A percentile compares a stretch with the other conserved stretches of the same genome.
Conservation (phyloP, 2,888 invertebrate species). For the Drosophila merina region DNA sequence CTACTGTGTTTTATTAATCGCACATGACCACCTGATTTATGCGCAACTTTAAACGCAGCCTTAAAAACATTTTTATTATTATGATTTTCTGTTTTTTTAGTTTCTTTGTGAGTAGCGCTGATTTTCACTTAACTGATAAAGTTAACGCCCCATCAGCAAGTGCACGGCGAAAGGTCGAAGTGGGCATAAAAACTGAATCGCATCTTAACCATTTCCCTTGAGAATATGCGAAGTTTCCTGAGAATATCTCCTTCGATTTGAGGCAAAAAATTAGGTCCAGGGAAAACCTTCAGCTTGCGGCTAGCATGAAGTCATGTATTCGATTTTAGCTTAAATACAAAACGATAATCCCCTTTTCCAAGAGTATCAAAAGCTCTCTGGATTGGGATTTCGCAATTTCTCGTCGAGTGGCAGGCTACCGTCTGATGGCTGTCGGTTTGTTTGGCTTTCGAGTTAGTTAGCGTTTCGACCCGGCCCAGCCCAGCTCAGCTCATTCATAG, state of each 20-base stretch:
- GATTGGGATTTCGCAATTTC: constrained; percentile 53
- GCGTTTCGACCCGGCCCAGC: constrained; percentile 36
- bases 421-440: constrained; percentile 79
- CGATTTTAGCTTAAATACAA: not conserved
- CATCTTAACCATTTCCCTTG: not conserved
- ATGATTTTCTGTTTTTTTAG: constrained; percentile 46
- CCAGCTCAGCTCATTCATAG: constrained; percentile 33
- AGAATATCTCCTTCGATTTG: not conserved
- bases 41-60: constrained; percentile 67
- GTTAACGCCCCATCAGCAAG: constrained; percentile 55
- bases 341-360: not conserved
- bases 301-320: not conserved
- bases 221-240: constrained; percentile 3
- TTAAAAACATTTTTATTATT: constrained; percentile 77
- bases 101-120: constrained; percentile 41
- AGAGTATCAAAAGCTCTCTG: constrained; percentile 36
- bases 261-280: not conserved
- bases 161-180: constrained; percentile 15
- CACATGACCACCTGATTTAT: constrained; percentile 79
- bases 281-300: not conserved
- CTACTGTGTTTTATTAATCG: constrained; percentile 73
- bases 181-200: constrained; percentile 1
- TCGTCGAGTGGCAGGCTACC: constrained; percentile 67
- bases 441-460: constrained; percentile 77
- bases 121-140: constrained; percentile 75